Percentiles rank a stretch among this genome's conserved stretches.
Evolutionary conservation across 2,797 vertebrate species (phyloP).

Genomic region (Onychomys arenicola): DNA sequence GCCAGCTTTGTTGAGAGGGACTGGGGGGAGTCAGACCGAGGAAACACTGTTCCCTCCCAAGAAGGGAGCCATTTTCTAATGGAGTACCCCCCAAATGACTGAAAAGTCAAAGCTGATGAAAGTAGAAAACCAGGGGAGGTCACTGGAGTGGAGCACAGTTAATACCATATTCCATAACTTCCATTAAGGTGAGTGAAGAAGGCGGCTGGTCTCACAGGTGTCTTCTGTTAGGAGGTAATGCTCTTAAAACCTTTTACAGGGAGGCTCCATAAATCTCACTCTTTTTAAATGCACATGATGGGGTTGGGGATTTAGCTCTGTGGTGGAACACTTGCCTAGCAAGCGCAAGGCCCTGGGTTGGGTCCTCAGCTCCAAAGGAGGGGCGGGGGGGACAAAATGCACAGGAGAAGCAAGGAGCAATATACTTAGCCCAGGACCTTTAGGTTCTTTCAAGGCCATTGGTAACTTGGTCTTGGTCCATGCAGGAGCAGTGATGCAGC

Average conservation of each 20-base stretch:
- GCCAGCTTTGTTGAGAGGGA: not conserved
- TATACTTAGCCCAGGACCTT: not conserved
- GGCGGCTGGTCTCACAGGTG: not conserved
- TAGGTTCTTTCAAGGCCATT: not conserved
- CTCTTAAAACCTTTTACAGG: not conserved
- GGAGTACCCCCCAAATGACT: not conserved
- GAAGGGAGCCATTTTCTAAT: not conserved
- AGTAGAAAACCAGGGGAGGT: not conserved
- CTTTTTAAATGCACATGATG: not conserved
- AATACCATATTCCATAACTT: not conserved
- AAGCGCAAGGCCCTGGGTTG: too few relatives aligned
- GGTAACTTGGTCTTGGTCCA: not conserved
- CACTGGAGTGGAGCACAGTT: not conserved
- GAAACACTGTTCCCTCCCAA: not conserved
- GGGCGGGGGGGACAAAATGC: too few relatives aligned
- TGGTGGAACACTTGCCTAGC: too few relatives aligned
- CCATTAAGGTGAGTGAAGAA: not conserved
- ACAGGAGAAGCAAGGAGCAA: not conserved
- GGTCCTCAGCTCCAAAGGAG: too few relatives aligned
- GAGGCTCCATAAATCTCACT: not conserved
- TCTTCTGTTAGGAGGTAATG: not conserved
- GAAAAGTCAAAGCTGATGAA: not conserved
- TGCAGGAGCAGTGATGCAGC: accelerated
- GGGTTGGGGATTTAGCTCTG: too few relatives aligned
- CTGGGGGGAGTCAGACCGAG: too few relatives aligned